These are phyloP conservation scores for Rhaphigaster nebulosa DNA, from an alignment of 2,888 invertebrate genomes.

Conservation along the genomic window DNA sequence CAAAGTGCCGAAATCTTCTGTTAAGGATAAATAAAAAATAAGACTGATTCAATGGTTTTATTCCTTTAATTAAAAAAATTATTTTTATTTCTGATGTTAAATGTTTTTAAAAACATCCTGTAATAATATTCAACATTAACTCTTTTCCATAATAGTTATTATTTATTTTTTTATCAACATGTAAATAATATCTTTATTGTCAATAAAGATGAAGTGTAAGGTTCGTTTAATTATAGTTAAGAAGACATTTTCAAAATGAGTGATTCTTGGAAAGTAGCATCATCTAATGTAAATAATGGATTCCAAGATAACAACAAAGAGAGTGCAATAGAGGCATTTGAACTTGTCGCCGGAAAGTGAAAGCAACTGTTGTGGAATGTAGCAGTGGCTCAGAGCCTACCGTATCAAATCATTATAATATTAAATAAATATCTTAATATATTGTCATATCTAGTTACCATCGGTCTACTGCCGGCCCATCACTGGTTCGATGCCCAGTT, in stretches of 20 bases:
- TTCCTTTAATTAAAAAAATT: no score
- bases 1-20: no score
- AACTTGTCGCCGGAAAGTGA: conserved; percentile 31
- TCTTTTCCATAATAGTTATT: no score
- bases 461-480: conserved; percentile 40
- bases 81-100: no score
- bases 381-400: background rate
- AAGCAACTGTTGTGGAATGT: conserved; percentile 37
- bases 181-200: no score
- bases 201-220: no score
- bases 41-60: no score
- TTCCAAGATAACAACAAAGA: background rate
- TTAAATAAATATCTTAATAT: background rate
- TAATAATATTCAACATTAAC: no score
- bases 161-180: no score
- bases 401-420: background rate
- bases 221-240: background rate
- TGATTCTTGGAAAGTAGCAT: background rate
- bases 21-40: no score
- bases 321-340: background rate
- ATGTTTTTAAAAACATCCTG: no score
- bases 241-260: background rate
- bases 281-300: background rate
- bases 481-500: background rate
- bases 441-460: background rate